Base-by-base conservation (phyloP, 2,797 vertebrate species). In the Hyperoplus lanceolatus region DNA sequence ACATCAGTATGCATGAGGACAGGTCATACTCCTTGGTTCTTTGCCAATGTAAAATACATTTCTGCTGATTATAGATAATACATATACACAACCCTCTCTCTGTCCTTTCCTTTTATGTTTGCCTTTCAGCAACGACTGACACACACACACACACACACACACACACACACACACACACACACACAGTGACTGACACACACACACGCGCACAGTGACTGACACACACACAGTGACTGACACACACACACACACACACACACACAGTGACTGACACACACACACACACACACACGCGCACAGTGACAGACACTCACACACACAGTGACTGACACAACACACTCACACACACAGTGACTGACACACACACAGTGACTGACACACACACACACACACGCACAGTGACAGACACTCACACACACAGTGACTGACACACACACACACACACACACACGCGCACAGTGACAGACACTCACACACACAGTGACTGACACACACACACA, bases 1-100 rank as follows among this genome's bases (percentile, higher is more conserved):
- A 66, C 65, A 80, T 89, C 69, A 87, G 84, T 81, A 87, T 89
- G 85, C 73, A 87, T 79, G 69, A 83, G 66, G 68, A 81, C 84
- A 67, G 54, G 75, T 84, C 84, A 80, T 55, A 70, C 61, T 70
- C 57, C 49, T 73, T 51, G 8, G 75, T 55, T 60, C 87, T 87
- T 81, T 84, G 21, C 12, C 48, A 54, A 62, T 80, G 69, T 62
- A 21, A 77, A 77, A 87, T 62, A 60, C 76, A 81, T 73, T 60
- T 59, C 55, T 53, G 39, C 70, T 67, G 49, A 84, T 83, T 66
- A 78, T 75, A 42, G 2, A 21, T 21, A 21, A 21, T 21, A 21
- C 2, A 21, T 21, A 21, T 2, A 21, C 21, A 21, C 58, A n/a
- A 54, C 16, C 6, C 42, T 51, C 15, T 58, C 51, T 57, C 4